Percentiles rank a stretch among this genome's conserved stretches.
phyloP scores from a whole-genome alignment of 1,140 invertebrate species.

The Hesperophylax magnus region DNA sequence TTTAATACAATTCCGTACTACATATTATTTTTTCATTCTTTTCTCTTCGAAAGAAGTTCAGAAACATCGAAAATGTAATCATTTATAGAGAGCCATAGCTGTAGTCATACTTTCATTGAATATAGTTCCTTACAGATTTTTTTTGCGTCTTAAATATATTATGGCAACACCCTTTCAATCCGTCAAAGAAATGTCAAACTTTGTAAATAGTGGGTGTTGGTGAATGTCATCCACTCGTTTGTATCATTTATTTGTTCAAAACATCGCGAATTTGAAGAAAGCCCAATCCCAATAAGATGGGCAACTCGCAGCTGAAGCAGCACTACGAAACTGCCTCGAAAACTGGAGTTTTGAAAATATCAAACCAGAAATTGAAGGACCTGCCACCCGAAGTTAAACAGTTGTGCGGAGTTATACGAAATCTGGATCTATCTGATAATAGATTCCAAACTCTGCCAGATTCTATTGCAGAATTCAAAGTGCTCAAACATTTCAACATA shows the following conservation, averaged over 20 bases:
- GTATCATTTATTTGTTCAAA: neutral
- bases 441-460: slow-evolving; percentile 84
- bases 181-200: slow-evolving; percentile 17
- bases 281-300: slow-evolving; percentile 74
- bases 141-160: neutral
- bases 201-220: slow-evolving; percentile 34
- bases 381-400: slow-evolving; percentile 76
- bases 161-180: slow-evolving; percentile 4
- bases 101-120: too few species aligned
- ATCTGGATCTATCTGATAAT: slow-evolving; percentile 93
- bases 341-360: slow-evolving; percentile 92
- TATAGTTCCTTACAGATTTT: too few species aligned
- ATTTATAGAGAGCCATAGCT: too few species aligned
- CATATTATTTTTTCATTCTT: too few species aligned
- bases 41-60: too few species aligned
- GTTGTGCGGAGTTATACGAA: slow-evolving; percentile 82
- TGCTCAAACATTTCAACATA: slow-evolving; percentile 88
- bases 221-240: neutral
- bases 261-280: neutral
- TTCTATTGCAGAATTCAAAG: slow-evolving; percentile 83
- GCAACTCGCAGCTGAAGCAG: slow-evolving; percentile 89
- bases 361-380: slow-evolving; percentile 84
- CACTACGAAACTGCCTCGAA: slow-evolving; percentile 94
- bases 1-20: too few species aligned
- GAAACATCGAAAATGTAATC: too few species aligned